phyloP scores from a whole-genome alignment of 30 jellyfish, hydroid and myxozoan genomes.

The Clytia hemisphaerica region DNA sequence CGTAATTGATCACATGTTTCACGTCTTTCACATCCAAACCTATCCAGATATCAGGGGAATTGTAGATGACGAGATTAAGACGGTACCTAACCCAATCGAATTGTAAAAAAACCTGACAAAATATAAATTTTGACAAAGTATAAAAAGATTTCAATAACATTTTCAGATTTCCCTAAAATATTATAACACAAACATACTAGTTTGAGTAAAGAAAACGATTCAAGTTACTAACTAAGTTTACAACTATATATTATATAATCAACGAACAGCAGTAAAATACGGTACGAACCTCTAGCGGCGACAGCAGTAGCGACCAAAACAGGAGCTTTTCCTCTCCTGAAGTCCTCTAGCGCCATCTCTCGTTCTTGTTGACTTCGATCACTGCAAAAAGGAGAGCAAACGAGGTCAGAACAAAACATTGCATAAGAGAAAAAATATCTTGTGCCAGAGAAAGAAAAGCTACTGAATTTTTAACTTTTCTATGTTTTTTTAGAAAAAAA shows the following conservation, averaged over 20 bases:
- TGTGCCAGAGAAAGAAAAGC: neutral
- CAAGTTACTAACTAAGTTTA: too few relatives aligned
- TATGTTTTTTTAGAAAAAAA: neutral
- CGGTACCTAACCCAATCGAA: neutral
- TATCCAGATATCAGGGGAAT: neutral
- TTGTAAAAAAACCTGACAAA: neutral
- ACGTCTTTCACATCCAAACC: slow-evolving; percentile 50
- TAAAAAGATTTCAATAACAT: too few relatives aligned
- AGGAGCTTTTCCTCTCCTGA: slow-evolving; percentile 35
- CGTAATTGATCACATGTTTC: slow-evolving; percentile 53
- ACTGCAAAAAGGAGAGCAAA: slow-evolving; percentile 3
- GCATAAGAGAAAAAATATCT: neutral
- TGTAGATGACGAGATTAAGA: neutral
- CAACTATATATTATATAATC: too few relatives aligned
- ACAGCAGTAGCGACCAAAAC: slow-evolving; percentile 68
- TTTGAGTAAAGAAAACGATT: too few relatives aligned
- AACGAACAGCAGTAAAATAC: too few relatives aligned
- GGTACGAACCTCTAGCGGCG: slow-evolving; percentile 60
- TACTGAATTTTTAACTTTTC: too few relatives aligned
- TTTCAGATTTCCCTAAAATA: too few relatives aligned
- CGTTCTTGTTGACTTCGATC: slow-evolving; percentile 60
- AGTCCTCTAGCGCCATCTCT: slow-evolving; percentile 38
- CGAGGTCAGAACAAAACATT: neutral
- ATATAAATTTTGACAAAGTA: neutral
- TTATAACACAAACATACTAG: too few relatives aligned